phyloP scores from a whole-genome alignment of 92 coral and sea anemone species.

The Paramuricea clavata region DNA sequence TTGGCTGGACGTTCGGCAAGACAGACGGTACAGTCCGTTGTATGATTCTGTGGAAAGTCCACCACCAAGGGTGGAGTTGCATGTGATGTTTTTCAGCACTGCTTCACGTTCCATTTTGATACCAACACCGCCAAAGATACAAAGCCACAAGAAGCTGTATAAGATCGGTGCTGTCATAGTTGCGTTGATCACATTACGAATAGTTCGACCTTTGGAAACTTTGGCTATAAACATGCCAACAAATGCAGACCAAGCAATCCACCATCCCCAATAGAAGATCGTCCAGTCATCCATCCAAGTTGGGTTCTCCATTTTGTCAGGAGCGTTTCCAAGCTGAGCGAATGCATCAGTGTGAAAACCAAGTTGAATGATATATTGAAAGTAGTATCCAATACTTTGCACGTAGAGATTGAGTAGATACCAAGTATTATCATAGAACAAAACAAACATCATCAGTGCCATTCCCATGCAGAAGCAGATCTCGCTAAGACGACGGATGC shows the following conservation, averaged over 20 bases:
- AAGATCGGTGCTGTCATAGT: conserved; percentile 78
- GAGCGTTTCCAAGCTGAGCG: conserved; percentile 78
- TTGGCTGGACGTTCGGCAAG: conserved; percentile 69
- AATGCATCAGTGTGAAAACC: conserved; percentile 97
- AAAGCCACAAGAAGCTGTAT: conserved; percentile 81
- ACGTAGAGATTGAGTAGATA: conserved; percentile 79
- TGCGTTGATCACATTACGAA: conserved; percentile 74
- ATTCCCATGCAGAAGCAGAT: conserved; percentile 84
- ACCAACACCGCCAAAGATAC: conserved; percentile 86
- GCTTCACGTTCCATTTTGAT: conserved; percentile 89
- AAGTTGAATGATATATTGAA: conserved; percentile 85
- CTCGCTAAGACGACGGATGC: conserved; percentile 90
- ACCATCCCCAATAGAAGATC: conserved; percentile 84
- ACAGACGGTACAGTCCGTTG: conserved; percentile 80
- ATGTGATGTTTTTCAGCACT: conserved; percentile 64
- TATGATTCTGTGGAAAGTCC: conserved; percentile 56
- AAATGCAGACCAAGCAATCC: conserved; percentile 84
- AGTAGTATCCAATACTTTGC: conserved; percentile 83
- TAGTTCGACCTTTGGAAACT: conserved; percentile 80
- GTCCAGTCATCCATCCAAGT: conserved; percentile 83
- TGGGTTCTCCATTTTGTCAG: conserved; percentile 72
- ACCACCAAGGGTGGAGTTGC: conserved; percentile 75
- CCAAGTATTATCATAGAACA: conserved; percentile 90
- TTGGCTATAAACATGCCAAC: conserved; percentile 82
- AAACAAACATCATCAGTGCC: conserved; percentile 80